These are phyloP conservation scores for Dynastes maya DNA, from an alignment of 2,888 invertebrate genomes.

Conservation along the genomic window DNA sequence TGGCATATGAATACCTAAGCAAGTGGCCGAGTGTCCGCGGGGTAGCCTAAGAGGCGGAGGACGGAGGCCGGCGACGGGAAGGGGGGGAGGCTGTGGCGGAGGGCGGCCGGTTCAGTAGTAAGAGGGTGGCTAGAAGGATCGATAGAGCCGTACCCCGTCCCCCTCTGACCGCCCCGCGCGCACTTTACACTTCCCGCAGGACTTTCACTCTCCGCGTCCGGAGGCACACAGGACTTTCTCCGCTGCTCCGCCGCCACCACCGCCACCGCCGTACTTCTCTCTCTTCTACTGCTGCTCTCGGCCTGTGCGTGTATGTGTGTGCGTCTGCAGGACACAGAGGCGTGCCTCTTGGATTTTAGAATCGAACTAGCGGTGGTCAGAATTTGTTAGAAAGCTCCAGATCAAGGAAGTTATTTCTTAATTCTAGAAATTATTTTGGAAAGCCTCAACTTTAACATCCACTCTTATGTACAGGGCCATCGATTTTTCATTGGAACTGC, in stretches of 20 bases:
- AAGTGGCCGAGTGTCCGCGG: constrained; percentile 68
- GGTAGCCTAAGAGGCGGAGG: constrained; percentile 59
- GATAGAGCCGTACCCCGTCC: constrained; percentile 65
- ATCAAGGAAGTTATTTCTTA: too few species aligned
- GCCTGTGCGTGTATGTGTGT: background rate
- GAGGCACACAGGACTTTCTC: constrained; percentile 62
- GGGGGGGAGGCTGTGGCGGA: constrained; percentile 61
- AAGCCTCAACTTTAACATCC: too few species aligned
- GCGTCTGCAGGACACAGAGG: constrained; percentile 17
- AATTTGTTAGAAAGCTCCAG: too few species aligned
- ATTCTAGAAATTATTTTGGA: too few species aligned
- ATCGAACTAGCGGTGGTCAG: constrained; percentile 1
- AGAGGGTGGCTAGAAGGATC: constrained; percentile 64
- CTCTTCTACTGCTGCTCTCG: background rate
- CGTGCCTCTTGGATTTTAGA: constrained; percentile 8
- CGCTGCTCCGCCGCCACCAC: constrained; percentile 52
- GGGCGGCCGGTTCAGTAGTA: constrained; percentile 55
- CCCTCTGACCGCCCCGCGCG: constrained; percentile 58
- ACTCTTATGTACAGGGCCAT: too few species aligned
- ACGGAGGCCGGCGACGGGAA: constrained; percentile 53
- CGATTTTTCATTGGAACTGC: too few species aligned
- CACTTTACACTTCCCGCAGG: constrained; percentile 72
- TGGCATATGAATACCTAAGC: constrained; percentile 69
- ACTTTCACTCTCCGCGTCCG: constrained; percentile 70
- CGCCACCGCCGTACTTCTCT: constrained; percentile 43